Evolutionary conservation across 2,888 invertebrate genomes (phyloP).

Genomic region (Melangyna quadrimaculata): DNA sequence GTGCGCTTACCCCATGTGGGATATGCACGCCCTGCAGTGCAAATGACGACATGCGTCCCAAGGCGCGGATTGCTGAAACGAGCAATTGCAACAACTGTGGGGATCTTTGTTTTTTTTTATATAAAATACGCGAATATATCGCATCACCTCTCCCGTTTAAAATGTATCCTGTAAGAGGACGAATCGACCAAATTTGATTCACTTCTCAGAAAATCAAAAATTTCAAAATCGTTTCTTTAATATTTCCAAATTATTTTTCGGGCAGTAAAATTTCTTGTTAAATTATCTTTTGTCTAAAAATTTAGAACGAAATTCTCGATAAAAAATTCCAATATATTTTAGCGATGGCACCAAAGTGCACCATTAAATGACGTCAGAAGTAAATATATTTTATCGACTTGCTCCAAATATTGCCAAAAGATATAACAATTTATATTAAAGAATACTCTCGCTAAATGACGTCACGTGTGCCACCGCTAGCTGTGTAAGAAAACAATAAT

Average conservation of each 20-base stretch:
- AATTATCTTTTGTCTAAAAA: neutral
- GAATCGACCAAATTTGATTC: too few relatives aligned
- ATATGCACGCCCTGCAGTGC: neutral
- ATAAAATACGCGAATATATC: too few relatives aligned
- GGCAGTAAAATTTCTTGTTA: too few relatives aligned
- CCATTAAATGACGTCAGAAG: neutral
- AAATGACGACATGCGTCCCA: neutral
- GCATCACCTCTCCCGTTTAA: too few relatives aligned
- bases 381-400: conserved; percentile 29
- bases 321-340: neutral
- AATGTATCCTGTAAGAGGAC: too few relatives aligned
- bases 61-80: neutral
- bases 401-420: conserved; percentile 33
- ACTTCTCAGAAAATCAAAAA: too few relatives aligned
- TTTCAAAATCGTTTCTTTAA: too few relatives aligned
- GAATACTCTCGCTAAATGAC: conserved; percentile 30
- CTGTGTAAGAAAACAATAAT: conserved; percentile 17
- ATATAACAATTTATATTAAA: neutral
- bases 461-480: conserved; percentile 14
- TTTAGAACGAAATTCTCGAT: neutral
- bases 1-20: neutral
- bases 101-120: too few relatives aligned
- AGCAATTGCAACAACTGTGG: neutral
- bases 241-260: too few relatives aligned
- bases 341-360: neutral